phyloP scores from a whole-genome alignment of 2,888 invertebrate species.

The Eristalis intricaria region DNA sequence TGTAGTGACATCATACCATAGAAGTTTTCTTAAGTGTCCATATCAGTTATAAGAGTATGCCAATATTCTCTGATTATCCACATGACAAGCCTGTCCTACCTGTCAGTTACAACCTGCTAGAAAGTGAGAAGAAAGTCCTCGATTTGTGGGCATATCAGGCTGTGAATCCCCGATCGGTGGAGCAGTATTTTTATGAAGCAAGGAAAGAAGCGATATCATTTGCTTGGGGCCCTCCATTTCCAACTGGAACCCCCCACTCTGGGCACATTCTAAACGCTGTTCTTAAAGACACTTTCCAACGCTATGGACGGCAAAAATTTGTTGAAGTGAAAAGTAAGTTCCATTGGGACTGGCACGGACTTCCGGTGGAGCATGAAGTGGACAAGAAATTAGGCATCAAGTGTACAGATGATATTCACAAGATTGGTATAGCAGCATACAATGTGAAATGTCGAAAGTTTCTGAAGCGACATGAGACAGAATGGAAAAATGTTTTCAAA shows the following conservation, averaged over 20 bases:
- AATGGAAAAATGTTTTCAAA: slow-evolving; percentile 92
- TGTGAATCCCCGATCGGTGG: slow-evolving; percentile 82
- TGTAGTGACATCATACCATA: neutral
- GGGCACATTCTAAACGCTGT: slow-evolving; percentile 97
- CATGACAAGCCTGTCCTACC: neutral
- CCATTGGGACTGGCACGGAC: slow-evolving; percentile 98
- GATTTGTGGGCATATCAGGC: slow-evolving; percentile 92
- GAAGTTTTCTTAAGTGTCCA: neutral
- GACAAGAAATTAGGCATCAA: slow-evolving; percentile 92
- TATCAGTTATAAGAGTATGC: neutral
- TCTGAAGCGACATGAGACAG: slow-evolving; percentile 94
- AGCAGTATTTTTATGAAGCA: slow-evolving; percentile 81
- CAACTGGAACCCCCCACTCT: slow-evolving; percentile 97
- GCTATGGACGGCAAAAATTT: slow-evolving; percentile 95
- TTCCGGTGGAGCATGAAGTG: slow-evolving; percentile 95
- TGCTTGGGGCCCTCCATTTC: slow-evolving; percentile 98
- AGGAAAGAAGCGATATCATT: slow-evolving; percentile 87
- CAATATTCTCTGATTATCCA: neutral
- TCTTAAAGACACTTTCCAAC: slow-evolving; percentile 96
- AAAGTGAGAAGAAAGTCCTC: slow-evolving; percentile 90
- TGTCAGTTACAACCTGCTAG: slow-evolving; percentile 3
- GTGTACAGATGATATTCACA: slow-evolving; percentile 96
- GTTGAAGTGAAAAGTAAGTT: slow-evolving; percentile 93
- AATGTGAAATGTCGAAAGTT: slow-evolving; percentile 96
- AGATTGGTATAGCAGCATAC: slow-evolving; percentile 96